Base-by-base conservation (phyloP, 2,888 invertebrate species). In the Galeruca laticollis region DNA sequence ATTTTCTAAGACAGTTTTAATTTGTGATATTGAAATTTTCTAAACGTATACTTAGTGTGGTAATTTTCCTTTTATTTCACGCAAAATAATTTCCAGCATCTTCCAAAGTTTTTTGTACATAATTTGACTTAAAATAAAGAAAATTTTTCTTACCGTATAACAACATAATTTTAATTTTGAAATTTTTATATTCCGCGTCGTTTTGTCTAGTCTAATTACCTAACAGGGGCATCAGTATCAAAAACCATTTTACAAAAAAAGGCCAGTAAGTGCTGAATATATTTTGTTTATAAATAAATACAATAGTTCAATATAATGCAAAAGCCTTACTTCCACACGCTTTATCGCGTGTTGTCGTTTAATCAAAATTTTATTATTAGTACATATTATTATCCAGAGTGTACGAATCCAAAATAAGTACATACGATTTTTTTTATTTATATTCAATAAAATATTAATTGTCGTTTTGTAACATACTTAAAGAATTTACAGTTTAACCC, bases 21-120 rank as follows among this genome's bases (percentile, higher is more conserved):
- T 70, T 64, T 61, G 68, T 62, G 66, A 59, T 68, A 68, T 71
- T 68, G 71, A 75, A 73, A 71, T 70, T 70, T 68, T 69, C 68
- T 69, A 61, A 49, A 62, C 20, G 63, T 69, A 72, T 70, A 76
- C 18, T 18, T 68, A 71, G 74, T 75, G 75, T 71, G 67, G 75
- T 77, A 74, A 75, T 71, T 68, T 77, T 78, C 79, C 78, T 76
- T 78, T 78, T n/a, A n/a, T 75, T 63, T 52, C 35, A 57, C 15
- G 15, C 15, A 64, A 68, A 63, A 62, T 76, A 72, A 73, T 73
- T 74, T 72, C 66, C 74, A 77, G 78, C 73, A 74, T 75, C 73
- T 76, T 79, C 78, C 77, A 76, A 76, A 77, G 78, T 78, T 76
- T 65, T 77, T 80, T 81, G 78, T 80, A 77, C 69, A 77, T 80